These are phyloP conservation scores for Eptatretus burgeri DNA, from an alignment of 2,113 vertebrate genomes.

Conservation along the genomic window DNA sequence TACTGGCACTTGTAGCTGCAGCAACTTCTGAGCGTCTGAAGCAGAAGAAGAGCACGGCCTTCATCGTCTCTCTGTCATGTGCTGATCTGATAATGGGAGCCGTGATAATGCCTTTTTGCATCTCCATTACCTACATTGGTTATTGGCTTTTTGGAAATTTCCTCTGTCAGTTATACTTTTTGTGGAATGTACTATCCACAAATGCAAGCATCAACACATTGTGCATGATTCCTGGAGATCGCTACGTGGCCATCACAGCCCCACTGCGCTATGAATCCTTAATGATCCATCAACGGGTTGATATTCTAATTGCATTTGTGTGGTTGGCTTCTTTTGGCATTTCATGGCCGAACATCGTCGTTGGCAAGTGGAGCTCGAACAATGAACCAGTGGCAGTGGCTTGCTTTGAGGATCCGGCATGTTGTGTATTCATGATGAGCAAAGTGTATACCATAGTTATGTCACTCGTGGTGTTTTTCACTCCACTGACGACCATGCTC, in stretches of 20 bases:
- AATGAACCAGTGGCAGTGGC: slow-evolving; percentile 13
- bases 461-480: slow-evolving; percentile 50
- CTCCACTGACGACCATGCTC: slow-evolving; percentile 48
- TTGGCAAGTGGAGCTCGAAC: slow-evolving; percentile 67
- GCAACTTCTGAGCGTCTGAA: too few species aligned
- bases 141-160: too few species aligned
- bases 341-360: slow-evolving; percentile 78
- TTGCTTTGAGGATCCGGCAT: slow-evolving; percentile 70
- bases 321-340: slow-evolving; percentile 74
- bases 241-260: slow-evolving; percentile 83
- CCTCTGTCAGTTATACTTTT: too few species aligned
- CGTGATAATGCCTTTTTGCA: too few species aligned
- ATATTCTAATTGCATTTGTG: slow-evolving; percentile 47
- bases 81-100: too few species aligned
- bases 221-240: slow-evolving; percentile 87
- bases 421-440: slow-evolving; percentile 66
- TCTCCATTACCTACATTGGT: too few species aligned
- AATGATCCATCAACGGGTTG: slow-evolving; percentile 50
- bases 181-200: too few species aligned
- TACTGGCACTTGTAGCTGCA: too few species aligned
- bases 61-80: too few species aligned
- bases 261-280: slow-evolving; percentile 84
- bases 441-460: slow-evolving; percentile 43
- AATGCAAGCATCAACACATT: slow-evolving; percentile 93
- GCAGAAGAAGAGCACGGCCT: too few species aligned